These are phyloP conservation scores for Tuberolachnus salignus DNA, from an alignment of 2,888 invertebrate genomes.

Conservation along the genomic window DNA sequence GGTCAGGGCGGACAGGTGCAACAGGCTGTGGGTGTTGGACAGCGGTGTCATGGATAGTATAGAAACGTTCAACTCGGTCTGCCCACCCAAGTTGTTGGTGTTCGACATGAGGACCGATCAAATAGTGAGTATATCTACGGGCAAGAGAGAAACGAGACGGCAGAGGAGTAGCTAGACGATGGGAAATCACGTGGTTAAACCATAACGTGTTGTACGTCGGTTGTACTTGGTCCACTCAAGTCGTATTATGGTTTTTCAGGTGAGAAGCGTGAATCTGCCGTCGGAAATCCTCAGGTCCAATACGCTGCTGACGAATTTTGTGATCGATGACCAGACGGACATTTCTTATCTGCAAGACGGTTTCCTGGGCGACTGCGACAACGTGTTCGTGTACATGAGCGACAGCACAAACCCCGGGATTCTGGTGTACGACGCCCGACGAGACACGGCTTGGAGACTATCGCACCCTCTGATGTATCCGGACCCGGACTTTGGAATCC, in stretches of 20 bases:
- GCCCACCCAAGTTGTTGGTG: conserved; percentile 81
- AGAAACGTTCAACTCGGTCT: conserved; percentile 71
- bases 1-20: conserved; percentile 77
- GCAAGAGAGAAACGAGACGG: too few species aligned
- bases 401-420: conserved; percentile 79
- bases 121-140: conserved; percentile 66
- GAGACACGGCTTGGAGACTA: conserved; percentile 80
- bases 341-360: conserved; percentile 64
- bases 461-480: conserved; percentile 85
- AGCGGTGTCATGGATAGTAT: conserved; percentile 76
- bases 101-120: conserved; percentile 78
- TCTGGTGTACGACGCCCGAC: conserved; percentile 72
- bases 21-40: conserved; percentile 82
- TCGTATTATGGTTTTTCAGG: conserved; percentile 54
- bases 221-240: too few species aligned
- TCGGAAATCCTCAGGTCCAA: conserved; percentile 72
- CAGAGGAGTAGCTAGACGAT: too few species aligned
- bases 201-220: too few species aligned
- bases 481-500: conserved; percentile 78
- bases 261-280: conserved; percentile 75
- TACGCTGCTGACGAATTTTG: conserved; percentile 78
- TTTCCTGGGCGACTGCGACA: conserved; percentile 69
- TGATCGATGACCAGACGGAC: conserved; percentile 71
- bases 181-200: too few species aligned
- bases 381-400: conserved; percentile 78